Evolutionary conservation across 2,797 vertebrate genomes (phyloP).

Genomic region (Syngnathus rostellatus): DNA sequence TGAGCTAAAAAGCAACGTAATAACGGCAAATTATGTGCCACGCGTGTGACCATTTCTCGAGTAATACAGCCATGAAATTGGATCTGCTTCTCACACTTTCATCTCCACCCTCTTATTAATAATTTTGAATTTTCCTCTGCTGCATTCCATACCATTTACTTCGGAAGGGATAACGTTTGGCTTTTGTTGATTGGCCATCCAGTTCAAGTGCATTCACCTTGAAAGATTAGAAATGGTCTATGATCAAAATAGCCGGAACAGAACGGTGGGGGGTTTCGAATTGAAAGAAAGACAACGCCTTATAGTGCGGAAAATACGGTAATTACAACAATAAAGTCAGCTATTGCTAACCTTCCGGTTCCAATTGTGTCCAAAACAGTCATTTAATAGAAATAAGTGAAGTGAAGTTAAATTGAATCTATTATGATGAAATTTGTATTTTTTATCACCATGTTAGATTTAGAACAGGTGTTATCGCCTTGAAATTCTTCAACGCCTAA

Average conservation of each 20-base stretch:
- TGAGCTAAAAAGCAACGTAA: background rate
- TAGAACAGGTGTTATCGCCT: too few species aligned
- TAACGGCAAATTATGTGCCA: background rate
- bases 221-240: background rate
- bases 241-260: background rate
- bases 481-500: slow-evolving; percentile 15
- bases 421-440: too few species aligned
- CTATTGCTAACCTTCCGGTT: too few species aligned
- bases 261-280: background rate
- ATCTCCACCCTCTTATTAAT: slow-evolving; percentile 2
- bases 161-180: background rate
- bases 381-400: too few species aligned
- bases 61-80: slow-evolving; percentile 8
- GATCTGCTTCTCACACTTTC: slow-evolving; percentile 9
- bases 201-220: background rate
- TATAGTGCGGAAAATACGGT: too few species aligned
- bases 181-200: background rate
- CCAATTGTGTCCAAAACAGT: too few species aligned
- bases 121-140: background rate
- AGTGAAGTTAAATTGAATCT: too few species aligned
- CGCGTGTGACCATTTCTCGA: background rate
- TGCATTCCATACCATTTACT: background rate
- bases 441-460: too few species aligned
- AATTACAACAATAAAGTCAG: too few species aligned
- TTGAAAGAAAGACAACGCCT: background rate